These are phyloP conservation scores for Leuctra nigra DNA, from an alignment of 2,888 invertebrate genomes.

Conservation along the genomic window DNA sequence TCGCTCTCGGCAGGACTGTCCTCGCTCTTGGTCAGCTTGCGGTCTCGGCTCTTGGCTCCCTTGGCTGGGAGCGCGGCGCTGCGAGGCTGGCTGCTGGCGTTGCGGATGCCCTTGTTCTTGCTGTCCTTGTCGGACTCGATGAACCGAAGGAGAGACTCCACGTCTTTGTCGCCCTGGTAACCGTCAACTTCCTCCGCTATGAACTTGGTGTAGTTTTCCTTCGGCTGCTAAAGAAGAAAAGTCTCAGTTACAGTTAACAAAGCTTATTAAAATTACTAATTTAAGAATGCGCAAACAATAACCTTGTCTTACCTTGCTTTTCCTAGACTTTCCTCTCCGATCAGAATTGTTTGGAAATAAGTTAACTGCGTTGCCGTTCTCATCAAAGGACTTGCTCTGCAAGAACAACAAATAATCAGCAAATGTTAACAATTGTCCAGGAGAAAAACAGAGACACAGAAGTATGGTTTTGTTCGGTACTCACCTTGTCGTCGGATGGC, in stretches of 20 bases:
- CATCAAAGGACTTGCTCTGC: constrained; percentile 60
- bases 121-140: constrained; percentile 54
- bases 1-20: constrained; percentile 37
- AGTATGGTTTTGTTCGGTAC: too few relatives aligned
- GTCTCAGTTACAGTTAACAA: not conserved
- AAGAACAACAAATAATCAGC: constrained; percentile 4
- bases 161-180: constrained; percentile 69
- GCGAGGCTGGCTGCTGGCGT: constrained; percentile 34
- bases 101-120: constrained; percentile 36
- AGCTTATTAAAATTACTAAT: not conserved
- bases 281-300: not conserved
- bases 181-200: constrained; percentile 59
- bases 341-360: constrained; percentile 25
- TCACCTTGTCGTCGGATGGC: too few relatives aligned
- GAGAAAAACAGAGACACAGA: too few relatives aligned
- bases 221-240: constrained; percentile 27
- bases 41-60: constrained; percentile 8
- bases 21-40: constrained; percentile 38
- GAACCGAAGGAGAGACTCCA: constrained; percentile 69
- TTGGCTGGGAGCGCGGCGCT: constrained; percentile 29
- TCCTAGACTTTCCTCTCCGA: constrained; percentile 32
- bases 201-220: constrained; percentile 30
- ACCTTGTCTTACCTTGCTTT: too few relatives aligned
- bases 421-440: not conserved
- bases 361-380: constrained; percentile 71